Conservation (phyloP, 92 coral and sea anemone species). For the Hydrozoanthus gracilis region DNA sequence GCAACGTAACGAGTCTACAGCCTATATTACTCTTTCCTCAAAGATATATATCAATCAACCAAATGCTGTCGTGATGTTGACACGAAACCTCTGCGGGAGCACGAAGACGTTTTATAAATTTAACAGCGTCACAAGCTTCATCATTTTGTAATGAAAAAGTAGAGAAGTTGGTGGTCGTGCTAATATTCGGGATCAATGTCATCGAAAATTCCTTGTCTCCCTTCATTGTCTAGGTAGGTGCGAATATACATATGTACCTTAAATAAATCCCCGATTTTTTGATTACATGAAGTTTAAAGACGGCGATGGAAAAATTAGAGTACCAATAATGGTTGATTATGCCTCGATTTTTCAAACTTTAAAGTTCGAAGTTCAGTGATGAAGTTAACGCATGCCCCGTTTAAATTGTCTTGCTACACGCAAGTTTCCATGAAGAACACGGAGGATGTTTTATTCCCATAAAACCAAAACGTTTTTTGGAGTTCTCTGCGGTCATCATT, state of each 20-base stretch:
- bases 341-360: no score
- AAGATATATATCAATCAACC: background rate
- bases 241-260: background rate
- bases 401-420: no score
- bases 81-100: conserved; percentile 7
- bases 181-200: conserved; percentile 7
- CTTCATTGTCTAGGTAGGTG: background rate
- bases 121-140: conserved; percentile 18
- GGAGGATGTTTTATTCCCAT: no score
- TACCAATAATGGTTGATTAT: background rate
- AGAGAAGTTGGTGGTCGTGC: background rate
- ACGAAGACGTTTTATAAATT: conserved; percentile 12
- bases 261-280: background rate
- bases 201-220: conserved; percentile 4
- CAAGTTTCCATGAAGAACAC: no score
- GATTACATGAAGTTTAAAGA: background rate
- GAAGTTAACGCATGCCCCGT: no score
- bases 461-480: no score
- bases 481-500: no score
- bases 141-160: conserved; percentile 27
- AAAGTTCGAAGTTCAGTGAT: no score
- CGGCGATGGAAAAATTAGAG: background rate
- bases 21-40: conserved; percentile 4
- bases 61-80: conserved; percentile 24
- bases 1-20: background rate